Evolutionary conservation across 2,888 invertebrate species (phyloP).

Genomic region (Noctuana brunneofusca): DNA sequence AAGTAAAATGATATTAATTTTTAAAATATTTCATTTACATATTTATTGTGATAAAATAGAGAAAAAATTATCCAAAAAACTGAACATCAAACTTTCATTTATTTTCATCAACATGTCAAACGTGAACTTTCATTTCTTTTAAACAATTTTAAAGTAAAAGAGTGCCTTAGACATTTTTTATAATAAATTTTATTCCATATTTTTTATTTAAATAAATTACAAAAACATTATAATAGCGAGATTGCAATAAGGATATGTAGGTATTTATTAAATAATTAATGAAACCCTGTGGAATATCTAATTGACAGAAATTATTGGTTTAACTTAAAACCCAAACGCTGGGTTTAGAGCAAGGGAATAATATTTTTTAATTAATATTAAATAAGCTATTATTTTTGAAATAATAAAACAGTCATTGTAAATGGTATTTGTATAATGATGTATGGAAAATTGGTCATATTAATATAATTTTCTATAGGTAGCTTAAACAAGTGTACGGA

Average conservation of each 20-base stretch:
- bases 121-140: neutral
- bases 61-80: neutral
- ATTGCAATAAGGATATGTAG: constrained; percentile 59
- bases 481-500: constrained; percentile 26
- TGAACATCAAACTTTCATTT: neutral
- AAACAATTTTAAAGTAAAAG: neutral
- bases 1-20: neutral
- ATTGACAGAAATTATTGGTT: constrained; percentile 78
- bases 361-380: constrained; percentile 31
- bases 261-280: constrained; percentile 60
- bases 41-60: constrained; percentile 9
- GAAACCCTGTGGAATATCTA: constrained; percentile 78
- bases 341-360: constrained; percentile 52
- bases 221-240: constrained; percentile 34
- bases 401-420: constrained; percentile 26
- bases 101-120: neutral
- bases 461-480: constrained; percentile 25
- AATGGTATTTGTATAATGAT: constrained; percentile 31
- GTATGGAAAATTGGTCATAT: constrained; percentile 29
- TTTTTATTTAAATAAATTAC: neutral
- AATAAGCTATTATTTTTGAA: constrained; percentile 22
- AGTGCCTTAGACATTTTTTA: neutral
- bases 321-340: constrained; percentile 61
- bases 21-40: neutral
- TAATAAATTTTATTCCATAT: neutral